Evolutionary conservation across 1,140 invertebrate genomes (phyloP), one percentile per base, ranked within the genome.

Genomic region (Chionoecetes opilio): DNA sequence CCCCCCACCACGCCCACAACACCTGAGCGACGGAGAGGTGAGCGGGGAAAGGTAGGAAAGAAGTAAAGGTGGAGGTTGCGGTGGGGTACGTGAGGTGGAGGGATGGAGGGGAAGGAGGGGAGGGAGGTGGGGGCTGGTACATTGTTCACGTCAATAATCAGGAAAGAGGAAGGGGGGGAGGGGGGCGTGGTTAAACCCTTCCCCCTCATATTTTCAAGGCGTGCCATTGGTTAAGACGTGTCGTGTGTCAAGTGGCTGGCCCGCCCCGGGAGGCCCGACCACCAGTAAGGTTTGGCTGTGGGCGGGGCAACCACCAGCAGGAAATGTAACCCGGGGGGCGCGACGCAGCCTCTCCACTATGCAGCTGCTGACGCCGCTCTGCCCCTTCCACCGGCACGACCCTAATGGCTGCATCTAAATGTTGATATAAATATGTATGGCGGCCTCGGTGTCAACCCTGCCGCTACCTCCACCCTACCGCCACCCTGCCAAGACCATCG

Each of bases 131-230:
- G 26, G 29, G 6, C 8, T 34, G 91, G 63, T 82, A 90, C 37
- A 92, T 35, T 92, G 91, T 63, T 92, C 32, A 21, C 63, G 91
- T 82, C 63, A 92, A 37, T 82, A 92, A 37, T 82, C 32, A 37
- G 35, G 91, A 35, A 32, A 92, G 41, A 14, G 31, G 84, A 17
- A 32, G 84, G 29, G 3, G 35, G 11, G 14, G 34, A 17, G 46
- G 85, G 38, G 93, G 85, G 85, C 91, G 91, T 91, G 90, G 89
- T 93, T 85, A 41, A 93, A 85, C 46, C 35, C 88, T 41, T 53
- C 88, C 90, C 90, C 46, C 46, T 93, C 75, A 93, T 93, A 93
- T 93, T 93, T 93, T 31, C 31, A 5, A n/a, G 31, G 91, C 91
- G 34, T 46, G 21, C 91, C 82, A 93, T 93, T 93, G 91, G 82